Percentiles rank a stretch among this genome's conserved stretches.
These are phyloP conservation scores for Progne subis DNA, from an alignment of 2,113 vertebrate genomes.

Conservation along the genomic window DNA sequence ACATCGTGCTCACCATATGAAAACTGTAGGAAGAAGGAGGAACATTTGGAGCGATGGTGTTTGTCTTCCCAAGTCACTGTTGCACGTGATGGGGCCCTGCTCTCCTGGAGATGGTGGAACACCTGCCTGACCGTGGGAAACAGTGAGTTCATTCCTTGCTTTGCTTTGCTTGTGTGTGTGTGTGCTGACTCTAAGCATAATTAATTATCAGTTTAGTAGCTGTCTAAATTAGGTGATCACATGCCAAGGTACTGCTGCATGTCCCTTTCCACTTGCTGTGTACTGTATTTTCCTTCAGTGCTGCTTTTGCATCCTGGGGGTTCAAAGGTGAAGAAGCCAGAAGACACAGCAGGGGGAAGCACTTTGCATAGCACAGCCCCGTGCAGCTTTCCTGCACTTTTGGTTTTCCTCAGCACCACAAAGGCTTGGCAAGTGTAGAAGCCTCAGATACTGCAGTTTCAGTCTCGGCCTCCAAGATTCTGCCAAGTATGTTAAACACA, in stretches of 20 bases:
- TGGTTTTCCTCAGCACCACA: neutral
- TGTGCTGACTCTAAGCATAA: neutral
- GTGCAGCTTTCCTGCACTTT: neutral
- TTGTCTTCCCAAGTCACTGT: accelerated
- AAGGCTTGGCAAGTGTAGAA: neutral
- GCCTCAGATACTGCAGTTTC: neutral
- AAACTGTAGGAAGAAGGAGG: neutral
- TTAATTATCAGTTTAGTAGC: neutral
- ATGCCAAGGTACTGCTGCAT: neutral
- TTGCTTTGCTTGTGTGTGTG: neutral
- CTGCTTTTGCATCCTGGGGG: neutral
- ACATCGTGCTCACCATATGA: neutral
- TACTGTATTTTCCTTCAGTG: neutral
- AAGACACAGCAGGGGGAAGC: neutral
- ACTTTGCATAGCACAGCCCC: neutral
- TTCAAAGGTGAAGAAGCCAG: neutral
- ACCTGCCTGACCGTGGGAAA: neutral
- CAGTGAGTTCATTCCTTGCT: neutral
- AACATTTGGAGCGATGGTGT: neutral
- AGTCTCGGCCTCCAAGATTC: neutral
- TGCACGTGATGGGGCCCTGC: accelerated
- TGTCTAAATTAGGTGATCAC: neutral
- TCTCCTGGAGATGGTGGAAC: neutral
- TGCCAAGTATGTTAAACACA: neutral
- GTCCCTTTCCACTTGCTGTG: neutral